Conservation (phyloP, 2,888 invertebrate genomes). For the Synergus umbraculus region DNA sequence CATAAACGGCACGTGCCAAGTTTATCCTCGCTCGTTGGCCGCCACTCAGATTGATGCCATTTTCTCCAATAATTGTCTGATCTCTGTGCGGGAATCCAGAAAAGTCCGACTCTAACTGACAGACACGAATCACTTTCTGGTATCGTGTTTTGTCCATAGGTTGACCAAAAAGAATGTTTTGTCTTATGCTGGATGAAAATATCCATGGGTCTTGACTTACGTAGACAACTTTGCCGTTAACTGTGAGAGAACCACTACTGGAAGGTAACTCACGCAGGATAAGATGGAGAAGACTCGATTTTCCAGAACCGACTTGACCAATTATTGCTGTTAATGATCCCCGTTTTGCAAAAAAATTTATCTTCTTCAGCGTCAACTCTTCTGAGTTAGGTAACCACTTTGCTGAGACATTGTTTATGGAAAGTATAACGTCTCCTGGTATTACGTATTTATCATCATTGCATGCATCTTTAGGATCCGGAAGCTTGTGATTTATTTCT, state of each 20-base stretch:
- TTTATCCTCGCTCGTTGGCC: slow-evolving; percentile 90
- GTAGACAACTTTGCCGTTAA: slow-evolving; percentile 85
- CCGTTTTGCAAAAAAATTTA: slow-evolving; percentile 83
- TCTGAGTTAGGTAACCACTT: slow-evolving; percentile 84
- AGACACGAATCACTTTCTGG: slow-evolving; percentile 81
- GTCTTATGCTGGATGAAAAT: slow-evolving; percentile 83
- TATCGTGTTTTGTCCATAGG: slow-evolving; percentile 68
- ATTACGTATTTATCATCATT: too few relatives aligned
- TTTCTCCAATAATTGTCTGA: slow-evolving; percentile 89
- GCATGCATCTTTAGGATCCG: too few relatives aligned
- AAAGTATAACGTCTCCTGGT: too few relatives aligned
- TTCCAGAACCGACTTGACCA: slow-evolving; percentile 84
- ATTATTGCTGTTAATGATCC: slow-evolving; percentile 82
- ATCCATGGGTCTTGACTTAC: slow-evolving; percentile 92
- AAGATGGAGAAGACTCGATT: slow-evolving; percentile 80
- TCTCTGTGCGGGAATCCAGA: slow-evolving; percentile 79
- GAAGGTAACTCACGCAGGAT: slow-evolving; percentile 81
- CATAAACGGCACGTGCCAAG: slow-evolving; percentile 84
- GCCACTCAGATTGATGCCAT: slow-evolving; percentile 77
- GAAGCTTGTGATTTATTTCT: too few relatives aligned
- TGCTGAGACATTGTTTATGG: slow-evolving; percentile 73
- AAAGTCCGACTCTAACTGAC: too few relatives aligned
- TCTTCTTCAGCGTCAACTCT: slow-evolving; percentile 84
- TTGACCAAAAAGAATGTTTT: slow-evolving; percentile 79
- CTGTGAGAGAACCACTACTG: slow-evolving; percentile 54